phyloP scores from a whole-genome alignment of 37 sponge, comb jelly and placozoan species.

The Bolinopsis microptera region DNA sequence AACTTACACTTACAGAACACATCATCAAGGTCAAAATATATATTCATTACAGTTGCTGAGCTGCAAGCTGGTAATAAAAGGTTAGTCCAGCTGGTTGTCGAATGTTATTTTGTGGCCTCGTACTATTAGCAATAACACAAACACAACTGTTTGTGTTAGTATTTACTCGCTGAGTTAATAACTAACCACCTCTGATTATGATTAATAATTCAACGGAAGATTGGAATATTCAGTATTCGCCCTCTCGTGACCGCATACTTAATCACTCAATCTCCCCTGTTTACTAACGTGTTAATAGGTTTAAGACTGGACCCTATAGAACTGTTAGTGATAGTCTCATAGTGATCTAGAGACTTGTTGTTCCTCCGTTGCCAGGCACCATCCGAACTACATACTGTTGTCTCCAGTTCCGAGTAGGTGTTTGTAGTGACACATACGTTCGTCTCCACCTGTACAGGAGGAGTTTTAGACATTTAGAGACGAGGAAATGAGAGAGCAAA shows the following conservation, averaged over 20 bases:
- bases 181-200: no score
- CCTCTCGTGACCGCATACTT: no score
- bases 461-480: neutral
- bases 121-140: no score
- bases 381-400: slow-evolving; percentile 58
- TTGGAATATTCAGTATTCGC: no score
- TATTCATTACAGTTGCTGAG: neutral
- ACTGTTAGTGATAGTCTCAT: neutral
- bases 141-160: no score
- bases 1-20: neutral
- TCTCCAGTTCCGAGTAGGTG: slow-evolving; percentile 62
- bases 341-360: neutral
- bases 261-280: neutral
- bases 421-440: slow-evolving; percentile 55
- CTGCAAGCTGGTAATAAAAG: no score
- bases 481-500: neutral
- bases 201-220: no score
- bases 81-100: no score
- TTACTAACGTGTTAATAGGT: slow-evolving; percentile 31
- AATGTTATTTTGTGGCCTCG: no score
- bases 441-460: slow-evolving; percentile 39
- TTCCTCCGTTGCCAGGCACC: neutral
- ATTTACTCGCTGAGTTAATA: no score
- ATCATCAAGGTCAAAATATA: neutral
- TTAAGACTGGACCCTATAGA: slow-evolving; percentile 1